Percentiles rank a stretch among this genome's conserved stretches.
Evolutionary conservation across 2,888 invertebrate species (phyloP).

Genomic region (Phytoseiulus persimilis): DNA sequence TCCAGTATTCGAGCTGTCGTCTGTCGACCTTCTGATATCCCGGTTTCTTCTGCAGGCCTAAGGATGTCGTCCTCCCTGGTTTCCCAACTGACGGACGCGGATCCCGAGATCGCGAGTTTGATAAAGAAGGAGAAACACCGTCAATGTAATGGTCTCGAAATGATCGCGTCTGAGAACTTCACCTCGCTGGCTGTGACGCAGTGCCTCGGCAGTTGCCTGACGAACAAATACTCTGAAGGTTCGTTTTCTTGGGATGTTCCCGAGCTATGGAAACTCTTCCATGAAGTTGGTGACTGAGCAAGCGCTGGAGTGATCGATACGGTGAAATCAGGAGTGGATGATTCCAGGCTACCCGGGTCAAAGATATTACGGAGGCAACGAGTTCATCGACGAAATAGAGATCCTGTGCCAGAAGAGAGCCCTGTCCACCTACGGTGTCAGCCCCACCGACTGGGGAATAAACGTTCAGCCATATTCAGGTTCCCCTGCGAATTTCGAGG

Average conservation of each 20-base stretch:
- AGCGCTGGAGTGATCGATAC: background rate
- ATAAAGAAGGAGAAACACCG: conserved; percentile 76
- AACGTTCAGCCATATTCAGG: conserved; percentile 58
- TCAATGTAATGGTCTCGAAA: conserved; percentile 74
- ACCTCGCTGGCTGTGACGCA: conserved; percentile 48
- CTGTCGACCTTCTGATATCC: background rate
- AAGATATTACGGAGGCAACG: conserved; percentile 58
- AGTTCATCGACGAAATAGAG: conserved; percentile 57
- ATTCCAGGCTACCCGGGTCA: conserved; percentile 44
- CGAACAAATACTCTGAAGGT: conserved; percentile 58
- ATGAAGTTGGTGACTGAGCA: background rate
- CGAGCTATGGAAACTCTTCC: background rate
- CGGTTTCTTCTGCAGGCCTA: background rate
- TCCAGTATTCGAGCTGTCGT: too few species aligned
- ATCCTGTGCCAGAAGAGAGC: conserved; percentile 56
- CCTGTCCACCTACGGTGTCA: conserved; percentile 54
- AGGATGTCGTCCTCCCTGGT: background rate
- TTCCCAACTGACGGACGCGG: conserved; percentile 58
- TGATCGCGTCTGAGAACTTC: conserved; percentile 80
- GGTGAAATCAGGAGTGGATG: too few species aligned
- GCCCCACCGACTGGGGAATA: conserved; percentile 57
- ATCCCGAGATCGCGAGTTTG: conserved; percentile 73
- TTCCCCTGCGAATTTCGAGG: conserved; percentile 59
- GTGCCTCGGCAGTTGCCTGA: conserved; percentile 54
- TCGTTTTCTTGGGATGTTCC: background rate